These are phyloP conservation scores for Xestobium rufovillosum DNA, from an alignment of 2,888 invertebrate genomes.

Conservation along the genomic window DNA sequence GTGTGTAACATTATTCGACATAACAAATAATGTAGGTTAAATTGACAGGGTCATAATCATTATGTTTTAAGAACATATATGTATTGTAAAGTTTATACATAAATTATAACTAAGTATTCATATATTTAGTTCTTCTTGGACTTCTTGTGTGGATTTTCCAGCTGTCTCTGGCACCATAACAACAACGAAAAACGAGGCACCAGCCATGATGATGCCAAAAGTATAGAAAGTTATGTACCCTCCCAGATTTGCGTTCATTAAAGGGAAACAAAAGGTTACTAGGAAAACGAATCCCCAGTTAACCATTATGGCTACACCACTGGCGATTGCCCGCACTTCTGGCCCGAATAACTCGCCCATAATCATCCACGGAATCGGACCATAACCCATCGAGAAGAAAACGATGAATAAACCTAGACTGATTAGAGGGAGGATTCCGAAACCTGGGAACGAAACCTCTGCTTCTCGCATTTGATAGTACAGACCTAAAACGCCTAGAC, in stretches of 20 bases:
- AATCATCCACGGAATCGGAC: slow-evolving; percentile 67
- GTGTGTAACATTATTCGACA: too few species aligned
- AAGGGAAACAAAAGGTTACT: slow-evolving; percentile 38
- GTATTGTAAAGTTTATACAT: too few species aligned
- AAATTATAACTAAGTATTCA: too few species aligned
- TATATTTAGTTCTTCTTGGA: slow-evolving; percentile 31
- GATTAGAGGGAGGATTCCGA: slow-evolving; percentile 28
- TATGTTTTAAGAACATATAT: too few species aligned
- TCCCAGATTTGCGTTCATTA: slow-evolving; percentile 32
- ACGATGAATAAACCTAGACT: slow-evolving; percentile 59
- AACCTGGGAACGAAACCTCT: slow-evolving; percentile 16
- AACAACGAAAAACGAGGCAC: slow-evolving; percentile 33
- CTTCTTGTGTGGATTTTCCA: slow-evolving; percentile 35
- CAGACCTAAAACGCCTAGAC: slow-evolving; percentile 50
- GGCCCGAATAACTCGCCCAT: slow-evolving; percentile 75
- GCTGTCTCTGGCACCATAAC: slow-evolving; percentile 38
- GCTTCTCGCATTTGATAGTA: slow-evolving; percentile 49
- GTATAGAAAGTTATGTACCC: slow-evolving; percentile 37
- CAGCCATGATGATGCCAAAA: slow-evolving; percentile 32
- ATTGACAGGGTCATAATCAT: too few species aligned
- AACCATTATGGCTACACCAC: slow-evolving; percentile 34
- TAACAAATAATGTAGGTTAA: too few species aligned
- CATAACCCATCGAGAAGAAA: slow-evolving; percentile 59
- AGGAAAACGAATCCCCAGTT: slow-evolving; percentile 38
- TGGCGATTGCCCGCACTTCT: slow-evolving; percentile 52